A percentile compares a stretch with the other conserved stretches of the same genome.
phyloP scores from a whole-genome alignment of 2,113 vertebrate genomes.

The Chaetops frenatus region DNA sequence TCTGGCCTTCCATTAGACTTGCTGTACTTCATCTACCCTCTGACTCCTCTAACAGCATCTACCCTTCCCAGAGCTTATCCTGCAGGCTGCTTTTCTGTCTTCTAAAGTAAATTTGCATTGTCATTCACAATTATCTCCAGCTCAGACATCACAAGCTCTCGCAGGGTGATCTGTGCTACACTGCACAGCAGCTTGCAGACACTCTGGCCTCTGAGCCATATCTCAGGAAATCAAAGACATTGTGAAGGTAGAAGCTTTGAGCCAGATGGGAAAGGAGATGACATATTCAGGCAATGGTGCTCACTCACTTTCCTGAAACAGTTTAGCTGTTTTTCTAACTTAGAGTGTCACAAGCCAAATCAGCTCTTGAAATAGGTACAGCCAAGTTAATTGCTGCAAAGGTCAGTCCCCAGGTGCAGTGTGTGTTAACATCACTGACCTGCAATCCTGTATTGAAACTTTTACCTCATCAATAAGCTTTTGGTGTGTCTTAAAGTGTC shows the following conservation, averaged over 20 bases:
- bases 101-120: neutral
- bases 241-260: neutral
- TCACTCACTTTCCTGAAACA: neutral
- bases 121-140: neutral
- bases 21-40: neutral
- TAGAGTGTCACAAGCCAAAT: neutral
- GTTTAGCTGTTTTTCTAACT: neutral
- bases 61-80: neutral
- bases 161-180: neutral
- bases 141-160: neutral
- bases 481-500: neutral
- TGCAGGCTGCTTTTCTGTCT: neutral
- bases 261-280: neutral
- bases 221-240: neutral
- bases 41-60: neutral
- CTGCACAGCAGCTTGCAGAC: neutral
- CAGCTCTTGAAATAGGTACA: neutral
- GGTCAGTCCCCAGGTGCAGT: neutral
- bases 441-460: neutral
- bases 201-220: neutral
- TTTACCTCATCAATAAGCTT: neutral
- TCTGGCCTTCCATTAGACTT: neutral
- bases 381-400: neutral
- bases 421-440: neutral
- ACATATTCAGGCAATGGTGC: neutral